Evolutionary conservation across 2,797 vertebrate species (phyloP).

Genomic region (Micropoecilia bifurca): DNA sequence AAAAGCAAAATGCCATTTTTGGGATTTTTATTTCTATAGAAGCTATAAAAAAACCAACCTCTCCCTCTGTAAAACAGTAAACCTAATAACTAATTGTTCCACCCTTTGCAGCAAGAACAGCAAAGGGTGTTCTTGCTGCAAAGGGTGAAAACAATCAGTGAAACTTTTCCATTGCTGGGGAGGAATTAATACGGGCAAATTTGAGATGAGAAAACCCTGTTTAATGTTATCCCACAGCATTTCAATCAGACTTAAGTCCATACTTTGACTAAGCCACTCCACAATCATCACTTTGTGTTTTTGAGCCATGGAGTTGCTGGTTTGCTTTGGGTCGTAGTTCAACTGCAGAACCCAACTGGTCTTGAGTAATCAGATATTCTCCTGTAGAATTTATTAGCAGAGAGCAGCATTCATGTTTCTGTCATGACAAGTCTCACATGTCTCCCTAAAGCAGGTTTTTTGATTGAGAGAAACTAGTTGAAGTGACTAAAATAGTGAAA

Average conservation of each 20-base stretch:
- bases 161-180: background rate
- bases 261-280: background rate
- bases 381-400: background rate
- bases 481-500: background rate
- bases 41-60: background rate
- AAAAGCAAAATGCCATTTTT: no score
- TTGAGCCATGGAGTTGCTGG: background rate
- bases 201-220: background rate
- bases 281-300: background rate
- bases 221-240: background rate
- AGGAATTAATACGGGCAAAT: background rate
- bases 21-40: background rate
- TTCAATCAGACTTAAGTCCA: background rate
- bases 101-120: background rate
- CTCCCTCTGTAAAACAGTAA: background rate
- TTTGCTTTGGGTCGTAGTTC: background rate
- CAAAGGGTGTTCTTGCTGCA: no score
- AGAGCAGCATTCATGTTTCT: background rate
- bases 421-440: background rate
- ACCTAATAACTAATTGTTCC: background rate
- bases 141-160: background rate
- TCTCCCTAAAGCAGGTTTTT: background rate
- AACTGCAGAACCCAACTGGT: background rate
- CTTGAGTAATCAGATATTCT: background rate
- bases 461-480: background rate